These are phyloP conservation scores for Resseliella maxima DNA, from an alignment of 2,888 invertebrate species.

Conservation along the genomic window DNA sequence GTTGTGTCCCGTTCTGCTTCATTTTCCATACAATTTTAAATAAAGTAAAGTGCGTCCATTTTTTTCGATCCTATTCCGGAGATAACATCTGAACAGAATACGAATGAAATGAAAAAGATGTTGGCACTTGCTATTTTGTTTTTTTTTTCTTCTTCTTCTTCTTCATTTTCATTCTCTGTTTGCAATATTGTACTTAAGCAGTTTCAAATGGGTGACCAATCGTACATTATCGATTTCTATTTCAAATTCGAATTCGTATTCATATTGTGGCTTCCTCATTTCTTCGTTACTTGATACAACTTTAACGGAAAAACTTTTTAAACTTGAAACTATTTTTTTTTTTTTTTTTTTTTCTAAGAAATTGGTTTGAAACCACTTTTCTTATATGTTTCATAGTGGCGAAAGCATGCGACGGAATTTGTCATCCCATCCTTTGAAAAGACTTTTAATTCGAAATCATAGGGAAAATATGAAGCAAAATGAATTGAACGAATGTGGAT, in stretches of 20 bases:
- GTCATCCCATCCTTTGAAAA: not conserved
- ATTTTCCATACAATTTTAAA: not conserved
- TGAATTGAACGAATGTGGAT: not conserved
- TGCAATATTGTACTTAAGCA: too few relatives aligned
- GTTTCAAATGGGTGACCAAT: not conserved
- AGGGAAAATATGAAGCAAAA: not conserved
- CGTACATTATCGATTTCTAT: not conserved
- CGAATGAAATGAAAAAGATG: not conserved
- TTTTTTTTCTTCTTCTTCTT: too few relatives aligned
- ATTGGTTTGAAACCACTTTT: too few relatives aligned
- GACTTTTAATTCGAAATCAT: not conserved
- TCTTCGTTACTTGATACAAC: too few relatives aligned
- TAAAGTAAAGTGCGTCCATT: not conserved
- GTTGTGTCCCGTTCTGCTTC: not conserved
- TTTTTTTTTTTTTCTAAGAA: too few relatives aligned
- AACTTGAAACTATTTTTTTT: too few relatives aligned
- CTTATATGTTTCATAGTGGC: too few relatives aligned
- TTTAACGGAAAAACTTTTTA: too few relatives aligned
- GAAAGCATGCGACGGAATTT: too few relatives aligned
- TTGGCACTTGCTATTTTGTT: not conserved
- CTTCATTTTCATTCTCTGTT: too few relatives aligned
- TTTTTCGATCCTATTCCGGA: not conserved
- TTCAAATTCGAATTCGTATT: slow-evolving; percentile 24
- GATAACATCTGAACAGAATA: not conserved
- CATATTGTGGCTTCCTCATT: not conserved